A percentile compares a stretch with the other conserved stretches of the same genome.
Evolutionary conservation across 2,113 vertebrate species (phyloP).

Genomic region (Cryptotis parvus): DNA sequence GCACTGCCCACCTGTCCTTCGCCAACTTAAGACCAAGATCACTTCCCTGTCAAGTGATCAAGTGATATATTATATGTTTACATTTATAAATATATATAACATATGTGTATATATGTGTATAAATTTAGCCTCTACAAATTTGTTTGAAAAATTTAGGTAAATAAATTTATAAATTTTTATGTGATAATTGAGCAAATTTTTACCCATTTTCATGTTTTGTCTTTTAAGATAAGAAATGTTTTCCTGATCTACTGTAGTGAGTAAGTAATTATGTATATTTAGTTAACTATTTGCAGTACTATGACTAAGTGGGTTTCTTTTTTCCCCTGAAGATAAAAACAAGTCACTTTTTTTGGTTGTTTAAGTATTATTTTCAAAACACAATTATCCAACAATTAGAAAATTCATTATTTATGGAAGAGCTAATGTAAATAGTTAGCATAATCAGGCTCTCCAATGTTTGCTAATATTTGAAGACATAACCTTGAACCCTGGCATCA

Average conservation of each 20-base stretch:
- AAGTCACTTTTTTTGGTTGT: background rate
- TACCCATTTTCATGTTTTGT: constrained; percentile 2
- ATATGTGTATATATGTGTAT: no score
- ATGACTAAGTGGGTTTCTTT: no score
- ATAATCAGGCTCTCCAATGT: background rate
- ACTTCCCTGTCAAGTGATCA: no score
- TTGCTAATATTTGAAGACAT: background rate
- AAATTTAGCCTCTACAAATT: no score
- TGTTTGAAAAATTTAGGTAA: background rate
- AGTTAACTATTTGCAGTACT: background rate
- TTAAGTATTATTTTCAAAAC: constrained; percentile 41
- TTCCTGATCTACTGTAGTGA: background rate
- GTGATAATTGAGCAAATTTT: background rate
- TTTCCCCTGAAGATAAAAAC: no score
- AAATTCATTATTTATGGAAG: background rate
- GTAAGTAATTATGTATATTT: background rate
- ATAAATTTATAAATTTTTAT: constrained; percentile 32
- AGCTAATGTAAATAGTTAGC: background rate
- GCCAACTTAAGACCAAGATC: no score
- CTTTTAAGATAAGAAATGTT: constrained; percentile 19
- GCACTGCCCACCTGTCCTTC: no score
- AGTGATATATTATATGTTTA: no score
- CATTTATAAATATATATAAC: no score
- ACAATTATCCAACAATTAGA: background rate
- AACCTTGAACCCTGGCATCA: background rate